Evolutionary conservation across 2,888 invertebrate genomes (phyloP), one percentile per base, ranked within the genome.

Genomic region (Hoplodrina ambigua): DNA sequence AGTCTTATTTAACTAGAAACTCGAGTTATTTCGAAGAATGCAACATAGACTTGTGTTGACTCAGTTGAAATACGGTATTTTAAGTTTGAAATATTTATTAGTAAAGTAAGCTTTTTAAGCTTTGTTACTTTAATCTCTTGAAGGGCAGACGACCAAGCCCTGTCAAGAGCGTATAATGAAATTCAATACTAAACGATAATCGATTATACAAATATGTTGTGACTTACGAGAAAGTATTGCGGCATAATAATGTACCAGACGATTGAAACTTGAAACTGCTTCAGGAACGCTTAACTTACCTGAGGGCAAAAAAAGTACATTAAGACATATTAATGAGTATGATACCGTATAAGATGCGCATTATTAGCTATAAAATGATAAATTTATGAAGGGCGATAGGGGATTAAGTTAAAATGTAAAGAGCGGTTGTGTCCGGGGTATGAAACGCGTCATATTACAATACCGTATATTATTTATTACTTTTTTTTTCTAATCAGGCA

Each of bases 251-350:
- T 70, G 66, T 70, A 65, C 37, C 19, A 33, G 66, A 57, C 71
- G 66, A 63, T 62, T 67, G 56, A 56, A 66, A 50, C 52, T 70
- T 76, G 55, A 67, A 63, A 65, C 65, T 59, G 71, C 75, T 63
- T 46, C 69, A 60, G 52, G 56, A 65, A 44, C 54, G 61, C 73
- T 79, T 67, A 83, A 85, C 91, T 89, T 91, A 91, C 91, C 91
- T 91, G 92, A 83, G 91, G 92, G 83, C 64, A 86, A 85, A 87
- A 87, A 87, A 82, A 74, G 78, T 61, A 80, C 64, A 76, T 82
- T 83, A 77, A 80, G 75, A 70, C 57, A 69, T 63, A 76, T 72
- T 84, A 86, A 90, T 87, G 82, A 84, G 69, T 75, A 52, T 65
- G 69, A 75, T 84, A 88, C 85, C 82, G 85, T 88, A 82, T 70